These are phyloP conservation scores for Manis javanica DNA, from an alignment of 2,797 vertebrate genomes.

Conservation along the genomic window DNA sequence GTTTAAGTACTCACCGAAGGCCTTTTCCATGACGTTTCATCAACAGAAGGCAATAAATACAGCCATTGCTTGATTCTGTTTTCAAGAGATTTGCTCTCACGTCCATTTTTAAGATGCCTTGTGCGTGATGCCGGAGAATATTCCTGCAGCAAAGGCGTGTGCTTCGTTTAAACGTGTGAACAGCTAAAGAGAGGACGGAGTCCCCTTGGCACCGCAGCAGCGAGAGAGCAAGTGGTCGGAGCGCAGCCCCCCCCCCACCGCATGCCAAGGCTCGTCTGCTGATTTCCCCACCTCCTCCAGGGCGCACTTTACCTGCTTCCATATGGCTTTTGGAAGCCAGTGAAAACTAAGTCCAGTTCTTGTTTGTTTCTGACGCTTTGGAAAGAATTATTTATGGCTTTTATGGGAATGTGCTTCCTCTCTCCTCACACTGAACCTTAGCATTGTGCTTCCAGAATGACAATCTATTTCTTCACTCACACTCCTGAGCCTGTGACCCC, in stretches of 20 bases:
- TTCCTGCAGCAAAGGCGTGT: neutral
- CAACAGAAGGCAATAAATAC: accelerated
- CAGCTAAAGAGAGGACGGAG: constrained; percentile 48
- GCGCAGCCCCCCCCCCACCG: neutral
- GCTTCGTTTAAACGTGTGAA: constrained; percentile 63
- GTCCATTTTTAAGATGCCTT: neutral
- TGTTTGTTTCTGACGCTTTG: constrained; percentile 50
- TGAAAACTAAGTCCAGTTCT: constrained; percentile 58
- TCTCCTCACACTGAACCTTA: constrained; percentile 77
- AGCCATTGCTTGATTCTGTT: neutral
- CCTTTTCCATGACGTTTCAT: neutral
- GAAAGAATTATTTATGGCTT: constrained; percentile 68
- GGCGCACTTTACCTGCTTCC: neutral
- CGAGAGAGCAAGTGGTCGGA: neutral
- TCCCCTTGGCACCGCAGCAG: neutral
- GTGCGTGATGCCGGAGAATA: neutral
- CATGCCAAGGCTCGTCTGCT: neutral
- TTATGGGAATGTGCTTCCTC: constrained; percentile 61
- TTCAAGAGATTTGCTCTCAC: neutral
- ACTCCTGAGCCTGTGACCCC: constrained; percentile 90
- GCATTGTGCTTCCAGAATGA: constrained; percentile 88
- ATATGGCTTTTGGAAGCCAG: neutral
- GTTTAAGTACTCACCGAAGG: neutral
- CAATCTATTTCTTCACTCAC: constrained; percentile 91
- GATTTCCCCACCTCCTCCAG: neutral